These are phyloP conservation scores for Diabrotica virgifera DNA, from an alignment of 1,140 invertebrate species.

Conservation along the genomic window DNA sequence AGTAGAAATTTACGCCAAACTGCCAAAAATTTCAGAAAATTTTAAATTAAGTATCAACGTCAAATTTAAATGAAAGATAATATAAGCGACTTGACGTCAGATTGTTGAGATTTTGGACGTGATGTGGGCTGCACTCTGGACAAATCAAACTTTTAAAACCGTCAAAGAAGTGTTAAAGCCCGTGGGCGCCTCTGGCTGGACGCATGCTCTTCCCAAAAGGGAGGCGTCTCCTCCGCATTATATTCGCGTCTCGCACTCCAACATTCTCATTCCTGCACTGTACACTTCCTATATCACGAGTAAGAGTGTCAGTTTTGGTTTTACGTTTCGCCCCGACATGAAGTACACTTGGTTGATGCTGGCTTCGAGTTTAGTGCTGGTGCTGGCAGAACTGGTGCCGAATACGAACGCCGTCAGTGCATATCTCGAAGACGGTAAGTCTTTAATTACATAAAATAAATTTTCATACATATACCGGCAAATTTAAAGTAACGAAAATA, in stretches of 20 bases:
- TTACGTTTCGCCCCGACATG: slow-evolving; percentile 37
- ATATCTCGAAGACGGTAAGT: slow-evolving; percentile 48
- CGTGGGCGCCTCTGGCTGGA: slow-evolving; percentile 16
- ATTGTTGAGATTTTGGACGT: background rate
- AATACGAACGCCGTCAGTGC: slow-evolving; percentile 35
- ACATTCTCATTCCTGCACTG: slow-evolving; percentile 25
- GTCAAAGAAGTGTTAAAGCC: slow-evolving; percentile 14
- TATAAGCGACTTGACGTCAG: too few species aligned
- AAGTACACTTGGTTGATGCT: slow-evolving; percentile 44
- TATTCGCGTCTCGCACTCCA: slow-evolving; percentile 31
- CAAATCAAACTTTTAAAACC: slow-evolving; percentile 2
- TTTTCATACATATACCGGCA: too few species aligned
- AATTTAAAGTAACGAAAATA: too few species aligned
- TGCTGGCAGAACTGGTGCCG: slow-evolving; percentile 36
- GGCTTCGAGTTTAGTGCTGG: slow-evolving; percentile 40
- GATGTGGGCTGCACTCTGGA: slow-evolving; percentile 3
- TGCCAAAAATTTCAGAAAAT: too few species aligned
- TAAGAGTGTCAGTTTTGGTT: slow-evolving; percentile 14
- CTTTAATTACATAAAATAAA: background rate
- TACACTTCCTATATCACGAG: slow-evolving; percentile 23
- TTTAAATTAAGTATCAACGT: too few species aligned
- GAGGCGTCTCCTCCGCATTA: slow-evolving; percentile 32
- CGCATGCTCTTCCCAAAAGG: slow-evolving; percentile 26
- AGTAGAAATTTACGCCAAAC: too few species aligned
- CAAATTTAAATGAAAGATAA: too few species aligned